phyloP scores from a whole-genome alignment of 2,113 vertebrate species.

The Cervus canadensis region DNA sequence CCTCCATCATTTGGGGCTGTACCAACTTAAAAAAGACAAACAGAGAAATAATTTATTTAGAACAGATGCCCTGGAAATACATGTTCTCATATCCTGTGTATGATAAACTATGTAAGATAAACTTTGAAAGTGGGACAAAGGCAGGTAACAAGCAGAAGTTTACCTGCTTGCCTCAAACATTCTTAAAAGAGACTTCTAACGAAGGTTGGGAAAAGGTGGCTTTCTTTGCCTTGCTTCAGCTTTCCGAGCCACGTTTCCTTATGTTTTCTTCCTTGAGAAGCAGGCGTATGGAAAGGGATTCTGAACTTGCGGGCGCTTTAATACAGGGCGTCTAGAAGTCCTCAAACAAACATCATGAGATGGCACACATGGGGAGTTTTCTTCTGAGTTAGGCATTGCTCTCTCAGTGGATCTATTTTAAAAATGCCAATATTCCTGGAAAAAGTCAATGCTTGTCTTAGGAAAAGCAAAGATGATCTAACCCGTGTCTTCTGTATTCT shows the following conservation, averaged over 20 bases:
- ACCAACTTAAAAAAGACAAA: not conserved
- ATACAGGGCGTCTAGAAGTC: not conserved
- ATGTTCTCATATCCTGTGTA: not conserved
- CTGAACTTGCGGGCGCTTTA: not conserved
- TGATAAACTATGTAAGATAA: not conserved
- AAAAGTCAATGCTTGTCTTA: not conserved
- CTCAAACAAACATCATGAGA: not conserved
- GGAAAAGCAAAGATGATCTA: not conserved
- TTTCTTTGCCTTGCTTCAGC: not conserved
- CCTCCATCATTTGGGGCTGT: not conserved
- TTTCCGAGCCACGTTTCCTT: not conserved
- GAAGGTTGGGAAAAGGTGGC: not conserved
- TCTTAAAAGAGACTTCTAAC: not conserved
- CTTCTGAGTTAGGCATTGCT: not conserved
- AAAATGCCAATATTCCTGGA: not conserved
- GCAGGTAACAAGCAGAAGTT: not conserved
- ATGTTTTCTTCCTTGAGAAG: not conserved
- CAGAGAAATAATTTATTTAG: not conserved
- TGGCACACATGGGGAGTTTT: not conserved
- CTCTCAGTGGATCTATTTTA: not conserved
- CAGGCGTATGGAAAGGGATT: not conserved
- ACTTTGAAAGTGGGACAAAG: not conserved
- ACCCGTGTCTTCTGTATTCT: not conserved
- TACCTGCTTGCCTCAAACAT: not conserved
- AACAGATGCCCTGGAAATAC: not conserved